Conservation (phyloP, 2,113 vertebrate species). For the Electrona antarctica region DNA sequence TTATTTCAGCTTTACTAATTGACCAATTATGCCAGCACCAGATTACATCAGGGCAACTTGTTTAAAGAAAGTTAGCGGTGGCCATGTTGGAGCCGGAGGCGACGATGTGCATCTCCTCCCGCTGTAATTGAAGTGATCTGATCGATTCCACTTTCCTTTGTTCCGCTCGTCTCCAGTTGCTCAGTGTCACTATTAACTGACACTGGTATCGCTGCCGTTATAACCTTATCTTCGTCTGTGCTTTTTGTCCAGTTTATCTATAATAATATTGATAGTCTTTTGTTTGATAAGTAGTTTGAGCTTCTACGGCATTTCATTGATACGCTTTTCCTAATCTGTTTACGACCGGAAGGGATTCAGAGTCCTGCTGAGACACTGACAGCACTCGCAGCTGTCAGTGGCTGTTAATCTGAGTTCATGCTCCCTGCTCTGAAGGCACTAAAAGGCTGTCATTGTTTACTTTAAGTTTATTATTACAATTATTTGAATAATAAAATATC, state of each 20-base stretch:
- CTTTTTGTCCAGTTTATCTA: neutral
- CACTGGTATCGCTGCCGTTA: neutral
- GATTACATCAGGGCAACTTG: constrained; percentile 69
- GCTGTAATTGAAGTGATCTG: constrained; percentile 17
- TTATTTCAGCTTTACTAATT: constrained; percentile 65
- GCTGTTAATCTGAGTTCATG: too few species aligned
- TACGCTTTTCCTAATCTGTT: too few species aligned
- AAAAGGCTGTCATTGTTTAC: too few species aligned
- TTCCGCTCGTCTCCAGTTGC: neutral
- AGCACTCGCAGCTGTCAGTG: too few species aligned
- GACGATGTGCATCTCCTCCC: constrained; percentile 1
- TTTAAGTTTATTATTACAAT: too few species aligned
- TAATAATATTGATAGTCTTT: neutral
- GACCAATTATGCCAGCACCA: constrained; percentile 64
- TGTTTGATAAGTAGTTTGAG: too few species aligned
- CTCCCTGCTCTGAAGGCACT: too few species aligned
- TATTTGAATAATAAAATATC: too few species aligned
- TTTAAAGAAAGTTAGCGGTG: constrained; percentile 42
- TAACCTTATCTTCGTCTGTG: neutral
- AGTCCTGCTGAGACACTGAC: neutral
- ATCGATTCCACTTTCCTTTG: neutral
- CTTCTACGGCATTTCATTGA: too few species aligned
- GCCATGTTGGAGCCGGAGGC: constrained; percentile 24
- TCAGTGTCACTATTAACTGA: neutral
- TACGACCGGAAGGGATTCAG: too few species aligned